Evolutionary conservation across 2,888 invertebrate species (phyloP).

Genomic region (Acanthosoma haemorrhoidale): DNA sequence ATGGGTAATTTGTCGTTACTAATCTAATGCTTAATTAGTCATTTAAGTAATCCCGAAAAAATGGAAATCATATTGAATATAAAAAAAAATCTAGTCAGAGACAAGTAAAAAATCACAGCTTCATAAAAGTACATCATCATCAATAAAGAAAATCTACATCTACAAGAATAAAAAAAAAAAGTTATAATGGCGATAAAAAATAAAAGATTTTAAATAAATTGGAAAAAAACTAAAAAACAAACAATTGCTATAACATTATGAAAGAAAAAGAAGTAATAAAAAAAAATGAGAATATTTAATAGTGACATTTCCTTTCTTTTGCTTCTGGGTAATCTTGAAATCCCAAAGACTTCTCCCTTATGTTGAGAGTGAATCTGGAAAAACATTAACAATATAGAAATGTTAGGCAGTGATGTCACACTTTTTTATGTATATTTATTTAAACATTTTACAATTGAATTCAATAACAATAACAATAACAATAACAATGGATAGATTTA

Average conservation of each 20-base stretch:
- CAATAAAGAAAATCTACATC: neutral
- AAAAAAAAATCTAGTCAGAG: neutral
- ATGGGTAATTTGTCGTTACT: neutral
- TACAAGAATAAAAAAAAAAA: neutral
- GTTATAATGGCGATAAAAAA: too few species aligned
- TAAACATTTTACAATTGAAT: too few species aligned
- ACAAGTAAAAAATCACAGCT: slow-evolving; percentile 15
- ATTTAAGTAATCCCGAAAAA: slow-evolving; percentile 9
- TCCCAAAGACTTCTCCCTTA: too few species aligned
- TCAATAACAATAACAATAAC: too few species aligned
- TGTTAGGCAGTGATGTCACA: too few species aligned
- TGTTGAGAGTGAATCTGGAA: too few species aligned
- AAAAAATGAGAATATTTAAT: slow-evolving; percentile 1
- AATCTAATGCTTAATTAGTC: slow-evolving; percentile 13
- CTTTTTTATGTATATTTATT: too few species aligned
- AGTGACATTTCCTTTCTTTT: neutral
- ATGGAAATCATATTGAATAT: neutral
- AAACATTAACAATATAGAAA: too few species aligned
- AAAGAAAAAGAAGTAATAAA: neutral
- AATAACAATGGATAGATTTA: too few species aligned
- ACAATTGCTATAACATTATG: neutral
- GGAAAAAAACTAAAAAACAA: neutral
- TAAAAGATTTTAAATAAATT: neutral
- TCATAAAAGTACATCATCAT: neutral
- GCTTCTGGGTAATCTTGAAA: neutral